A percentile compares a stretch with the other conserved stretches of the same genome.
Evolutionary conservation across 2,797 vertebrate genomes (phyloP).

Genomic region (Pyrrhura leucotis): DNA sequence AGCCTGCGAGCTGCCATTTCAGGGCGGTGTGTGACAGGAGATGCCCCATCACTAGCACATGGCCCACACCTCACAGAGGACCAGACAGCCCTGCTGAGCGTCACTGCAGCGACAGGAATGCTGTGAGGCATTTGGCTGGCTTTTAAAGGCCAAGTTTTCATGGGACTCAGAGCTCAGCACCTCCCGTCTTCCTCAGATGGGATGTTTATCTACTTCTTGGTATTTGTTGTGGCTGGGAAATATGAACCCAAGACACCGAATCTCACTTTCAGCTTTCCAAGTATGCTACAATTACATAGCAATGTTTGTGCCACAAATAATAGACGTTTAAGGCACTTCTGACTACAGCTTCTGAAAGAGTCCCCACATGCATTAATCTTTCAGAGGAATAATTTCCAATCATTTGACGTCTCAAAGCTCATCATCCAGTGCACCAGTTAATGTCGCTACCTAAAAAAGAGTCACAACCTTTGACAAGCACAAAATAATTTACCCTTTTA

Average conservation of each 20-base stretch:
- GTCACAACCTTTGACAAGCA: not conserved
- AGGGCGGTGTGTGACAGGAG: fast-evolving
- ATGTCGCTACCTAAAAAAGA: not conserved
- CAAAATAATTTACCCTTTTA: not conserved
- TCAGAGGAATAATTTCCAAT: not conserved
- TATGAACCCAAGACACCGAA: not conserved
- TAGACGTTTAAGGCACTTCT: not conserved
- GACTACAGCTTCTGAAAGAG: not conserved
- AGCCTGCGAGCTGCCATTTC: fast-evolving
- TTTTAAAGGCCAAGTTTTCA: not conserved
- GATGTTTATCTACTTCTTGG: not conserved
- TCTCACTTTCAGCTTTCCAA: not conserved
- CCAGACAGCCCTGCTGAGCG: not conserved
- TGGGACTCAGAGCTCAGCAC: not conserved
- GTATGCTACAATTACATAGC: not conserved
- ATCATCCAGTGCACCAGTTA: not conserved
- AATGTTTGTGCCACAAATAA: not conserved
- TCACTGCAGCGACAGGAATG: not conserved
- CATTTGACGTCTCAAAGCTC: not conserved
- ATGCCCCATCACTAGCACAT: not conserved
- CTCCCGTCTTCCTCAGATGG: not conserved
- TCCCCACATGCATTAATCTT: not conserved
- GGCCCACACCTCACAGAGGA: not conserved
- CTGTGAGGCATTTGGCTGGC: not conserved
- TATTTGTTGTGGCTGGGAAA: not conserved